Evolutionary conservation across 2,888 invertebrate species (phyloP).

Genomic region (Dynastes hyllus): DNA sequence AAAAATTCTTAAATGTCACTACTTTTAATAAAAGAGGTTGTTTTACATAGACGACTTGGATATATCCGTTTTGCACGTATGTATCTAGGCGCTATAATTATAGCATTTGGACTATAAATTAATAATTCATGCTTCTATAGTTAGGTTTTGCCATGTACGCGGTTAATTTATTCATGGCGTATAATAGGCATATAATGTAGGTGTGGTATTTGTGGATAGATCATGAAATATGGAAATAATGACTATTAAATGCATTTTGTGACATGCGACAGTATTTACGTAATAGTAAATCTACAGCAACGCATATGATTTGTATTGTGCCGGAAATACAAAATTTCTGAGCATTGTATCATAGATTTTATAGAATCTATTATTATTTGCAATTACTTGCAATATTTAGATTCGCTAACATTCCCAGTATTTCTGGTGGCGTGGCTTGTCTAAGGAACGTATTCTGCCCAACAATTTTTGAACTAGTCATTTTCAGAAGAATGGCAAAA

Average conservation of each 20-base stretch:
- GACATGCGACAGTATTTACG: neutral
- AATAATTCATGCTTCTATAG: constrained; percentile 26
- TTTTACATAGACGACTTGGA: no score
- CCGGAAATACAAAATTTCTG: neutral
- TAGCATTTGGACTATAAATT: neutral
- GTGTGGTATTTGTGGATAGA: constrained; percentile 14
- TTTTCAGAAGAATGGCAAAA: no score
- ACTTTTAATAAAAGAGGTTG: no score
- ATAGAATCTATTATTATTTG: neutral
- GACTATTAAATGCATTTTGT: neutral
- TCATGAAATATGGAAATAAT: constrained; percentile 3
- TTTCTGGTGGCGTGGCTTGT: no score
- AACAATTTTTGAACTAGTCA: no score
- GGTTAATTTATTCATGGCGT: constrained; percentile 12
- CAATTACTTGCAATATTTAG: no score
- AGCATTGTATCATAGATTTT: neutral
- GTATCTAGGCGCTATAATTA: neutral
- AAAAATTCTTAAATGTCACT: no score
- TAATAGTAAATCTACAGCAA: neutral
- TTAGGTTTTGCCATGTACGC: constrained; percentile 8
- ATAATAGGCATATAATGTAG: neutral
- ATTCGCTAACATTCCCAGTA: no score
- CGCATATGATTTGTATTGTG: neutral
- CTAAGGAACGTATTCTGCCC: no score
- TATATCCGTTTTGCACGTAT: no score